A percentile compares a stretch with the other conserved stretches of the same genome.
Conservation (phyloP, 2,888 invertebrate species). For the Anticlea derivata region DNA sequence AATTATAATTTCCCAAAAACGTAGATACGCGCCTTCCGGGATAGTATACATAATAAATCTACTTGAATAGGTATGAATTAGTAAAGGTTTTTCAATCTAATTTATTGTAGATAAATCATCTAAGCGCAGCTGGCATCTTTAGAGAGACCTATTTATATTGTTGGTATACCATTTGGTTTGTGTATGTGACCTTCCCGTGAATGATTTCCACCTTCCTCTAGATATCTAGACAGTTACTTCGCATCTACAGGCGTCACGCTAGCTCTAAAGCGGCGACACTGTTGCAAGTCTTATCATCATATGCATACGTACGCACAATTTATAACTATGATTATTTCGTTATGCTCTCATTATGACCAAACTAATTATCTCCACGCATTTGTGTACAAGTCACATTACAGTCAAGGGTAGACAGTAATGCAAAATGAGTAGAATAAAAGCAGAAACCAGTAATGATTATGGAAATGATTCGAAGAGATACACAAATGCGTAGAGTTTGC, state of each 20-base stretch:
- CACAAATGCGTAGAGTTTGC: slow-evolving; percentile 20
- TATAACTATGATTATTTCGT: slow-evolving; percentile 23
- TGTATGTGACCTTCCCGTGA: not conserved
- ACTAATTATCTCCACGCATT: slow-evolving; percentile 27
- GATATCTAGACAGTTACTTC: not conserved
- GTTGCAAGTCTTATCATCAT: slow-evolving; percentile 44
- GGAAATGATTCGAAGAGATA: not conserved
- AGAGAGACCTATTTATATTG: too few species aligned
- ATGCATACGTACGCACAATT: slow-evolving; percentile 30
- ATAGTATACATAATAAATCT: too few species aligned
- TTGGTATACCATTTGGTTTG: too few species aligned
- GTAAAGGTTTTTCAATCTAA: too few species aligned
- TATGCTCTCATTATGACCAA: slow-evolving; percentile 26
- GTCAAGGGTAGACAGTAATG: not conserved
- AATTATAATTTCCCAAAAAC: too few species aligned
- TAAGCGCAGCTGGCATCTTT: too few species aligned
- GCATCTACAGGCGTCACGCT: slow-evolving; percentile 1
- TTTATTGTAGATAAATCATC: too few species aligned
- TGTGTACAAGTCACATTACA: slow-evolving; percentile 17
- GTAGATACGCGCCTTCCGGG: too few species aligned
- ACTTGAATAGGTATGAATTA: too few species aligned
- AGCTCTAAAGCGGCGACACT: slow-evolving; percentile 49
- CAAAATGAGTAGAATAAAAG: not conserved
- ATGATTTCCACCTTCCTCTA: slow-evolving; percentile 1
- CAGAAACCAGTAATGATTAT: not conserved